These are phyloP conservation scores for Cryptocephalus primarius DNA, from an alignment of 2,888 invertebrate genomes.

Conservation along the genomic window DNA sequence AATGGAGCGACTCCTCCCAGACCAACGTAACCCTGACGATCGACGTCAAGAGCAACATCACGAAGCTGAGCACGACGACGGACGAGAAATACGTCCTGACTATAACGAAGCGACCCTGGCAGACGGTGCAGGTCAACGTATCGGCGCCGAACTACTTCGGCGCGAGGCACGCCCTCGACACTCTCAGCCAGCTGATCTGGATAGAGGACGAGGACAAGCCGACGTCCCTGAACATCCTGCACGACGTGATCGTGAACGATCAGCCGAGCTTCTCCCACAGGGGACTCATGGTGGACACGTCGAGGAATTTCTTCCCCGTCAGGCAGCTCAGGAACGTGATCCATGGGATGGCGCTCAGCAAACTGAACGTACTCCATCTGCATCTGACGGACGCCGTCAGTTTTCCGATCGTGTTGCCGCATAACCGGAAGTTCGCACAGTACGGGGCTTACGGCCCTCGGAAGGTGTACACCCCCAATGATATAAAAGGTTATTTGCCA, in stretches of 20 bases:
- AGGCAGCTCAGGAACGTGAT: conserved; percentile 57
- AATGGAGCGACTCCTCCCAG: no score
- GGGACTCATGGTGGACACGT: conserved; percentile 79
- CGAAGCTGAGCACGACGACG: conserved; percentile 48
- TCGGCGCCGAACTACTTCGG: conserved; percentile 60
- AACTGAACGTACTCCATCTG: conserved; percentile 86
- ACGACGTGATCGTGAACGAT: conserved; percentile 56
- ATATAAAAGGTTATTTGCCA: conserved; percentile 40
- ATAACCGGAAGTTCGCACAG: conserved; percentile 60
- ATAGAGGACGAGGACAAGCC: conserved; percentile 50
- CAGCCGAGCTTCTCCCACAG: conserved; percentile 67
- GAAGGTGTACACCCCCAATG: conserved; percentile 50
- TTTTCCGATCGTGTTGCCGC: conserved; percentile 69
- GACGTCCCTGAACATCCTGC: conserved; percentile 44
- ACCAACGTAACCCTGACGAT: no score
- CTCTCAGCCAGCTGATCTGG: conserved; percentile 66
- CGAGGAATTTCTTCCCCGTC: conserved; percentile 74
- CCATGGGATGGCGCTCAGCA: conserved; percentile 77
- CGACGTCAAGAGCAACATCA: no score
- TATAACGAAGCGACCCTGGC: neutral
- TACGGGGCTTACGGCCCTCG: conserved; percentile 77
- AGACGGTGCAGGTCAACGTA: conserved; percentile 40
- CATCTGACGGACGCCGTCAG: conserved; percentile 80
- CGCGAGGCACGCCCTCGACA: conserved; percentile 63
- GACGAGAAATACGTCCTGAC: conserved; percentile 53